These are phyloP conservation scores for Camponotus floridanus DNA, from an alignment of 1,140 invertebrate genomes.

Conservation along the genomic window DNA sequence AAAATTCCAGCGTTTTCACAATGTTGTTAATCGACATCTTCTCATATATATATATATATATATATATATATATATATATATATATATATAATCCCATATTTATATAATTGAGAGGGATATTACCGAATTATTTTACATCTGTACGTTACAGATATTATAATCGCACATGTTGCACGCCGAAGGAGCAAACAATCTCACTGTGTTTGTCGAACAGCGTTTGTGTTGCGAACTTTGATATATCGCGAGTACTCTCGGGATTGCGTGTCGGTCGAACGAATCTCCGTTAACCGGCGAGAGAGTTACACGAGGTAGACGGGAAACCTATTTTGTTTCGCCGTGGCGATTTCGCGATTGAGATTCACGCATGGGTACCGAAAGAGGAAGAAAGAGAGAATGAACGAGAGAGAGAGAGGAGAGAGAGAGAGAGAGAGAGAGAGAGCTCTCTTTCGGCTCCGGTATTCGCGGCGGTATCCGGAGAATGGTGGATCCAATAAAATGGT, in stretches of 20 bases:
- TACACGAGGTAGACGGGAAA: conserved; percentile 39
- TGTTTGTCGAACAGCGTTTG: conserved; percentile 34
- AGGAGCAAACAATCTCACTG: conserved; percentile 34
- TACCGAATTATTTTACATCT: not conserved
- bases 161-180: conserved; percentile 17
- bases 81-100: too few relatives aligned
- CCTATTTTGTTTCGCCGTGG: conserved; percentile 53
- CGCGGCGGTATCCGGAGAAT: conserved; percentile 14
- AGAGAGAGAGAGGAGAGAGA: too few relatives aligned
- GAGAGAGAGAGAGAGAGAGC: too few relatives aligned
- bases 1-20: too few relatives aligned
- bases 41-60: too few relatives aligned
- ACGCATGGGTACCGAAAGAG: conserved; percentile 30
- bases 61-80: too few relatives aligned
- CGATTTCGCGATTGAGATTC: conserved; percentile 58
- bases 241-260: conserved; percentile 41
- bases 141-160: conserved; percentile 46
- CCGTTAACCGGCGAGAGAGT: conserved; percentile 37
- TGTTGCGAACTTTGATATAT: conserved; percentile 47
- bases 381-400: too few relatives aligned
- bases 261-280: conserved; percentile 53
- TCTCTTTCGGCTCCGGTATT: conserved; percentile 37
- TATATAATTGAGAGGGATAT: too few relatives aligned
- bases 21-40: too few relatives aligned
- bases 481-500: conserved; percentile 69